phyloP scores from a whole-genome alignment of 2,888 invertebrate species.

The Petrophora chlorosata region DNA sequence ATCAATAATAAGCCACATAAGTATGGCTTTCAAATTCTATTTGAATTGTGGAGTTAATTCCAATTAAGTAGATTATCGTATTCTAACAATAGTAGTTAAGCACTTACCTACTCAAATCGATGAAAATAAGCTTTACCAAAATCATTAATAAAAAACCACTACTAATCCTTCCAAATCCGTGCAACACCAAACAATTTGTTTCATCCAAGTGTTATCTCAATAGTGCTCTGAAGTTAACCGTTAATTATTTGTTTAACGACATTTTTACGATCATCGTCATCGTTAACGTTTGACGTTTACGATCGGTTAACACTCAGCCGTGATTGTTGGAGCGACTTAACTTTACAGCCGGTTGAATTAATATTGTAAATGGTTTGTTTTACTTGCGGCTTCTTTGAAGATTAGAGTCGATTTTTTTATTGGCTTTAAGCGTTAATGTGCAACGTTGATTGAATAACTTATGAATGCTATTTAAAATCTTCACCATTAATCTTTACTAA shows the following conservation, averaged over 20 bases:
- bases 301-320: slow-evolving; percentile 72
- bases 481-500: no score
- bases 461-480: no score
- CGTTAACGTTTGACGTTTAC: slow-evolving; percentile 78
- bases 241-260: slow-evolving; percentile 81
- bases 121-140: no score
- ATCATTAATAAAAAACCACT: no score
- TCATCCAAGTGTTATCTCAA: slow-evolving; percentile 42
- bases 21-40: no score
- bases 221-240: slow-evolving; percentile 49
- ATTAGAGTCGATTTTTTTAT: neutral
- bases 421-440: no score
- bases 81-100: no score
- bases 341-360: slow-evolving; percentile 44
- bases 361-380: slow-evolving; percentile 61
- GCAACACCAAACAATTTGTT: slow-evolving; percentile 20
- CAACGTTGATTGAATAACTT: no score
- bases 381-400: slow-evolving; percentile 21
- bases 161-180: slow-evolving; percentile 12
- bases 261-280: slow-evolving; percentile 75
- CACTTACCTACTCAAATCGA: no score
- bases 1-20: no score
- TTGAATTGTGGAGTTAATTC: no score
- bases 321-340: slow-evolving; percentile 57
- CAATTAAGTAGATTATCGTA: no score